Conservation (phyloP, 1,140 invertebrate species). For the Trinorchestia longiramus region DNA sequence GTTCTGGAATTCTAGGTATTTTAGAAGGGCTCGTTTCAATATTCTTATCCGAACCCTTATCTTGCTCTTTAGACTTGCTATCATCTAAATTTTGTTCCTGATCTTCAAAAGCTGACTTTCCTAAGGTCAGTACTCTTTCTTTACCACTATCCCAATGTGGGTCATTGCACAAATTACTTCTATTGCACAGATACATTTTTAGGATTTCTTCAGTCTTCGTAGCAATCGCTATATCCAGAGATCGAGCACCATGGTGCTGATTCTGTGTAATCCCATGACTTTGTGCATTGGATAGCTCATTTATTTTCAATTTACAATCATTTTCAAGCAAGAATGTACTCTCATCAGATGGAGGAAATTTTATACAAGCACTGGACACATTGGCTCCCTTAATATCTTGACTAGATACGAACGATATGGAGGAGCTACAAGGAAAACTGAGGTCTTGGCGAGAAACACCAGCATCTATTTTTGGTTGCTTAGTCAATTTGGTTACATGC, state of each 20-base stretch:
- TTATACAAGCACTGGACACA: neutral
- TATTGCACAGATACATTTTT: neutral
- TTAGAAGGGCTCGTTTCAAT: no score
- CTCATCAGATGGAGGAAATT: neutral
- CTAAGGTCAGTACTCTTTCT: neutral
- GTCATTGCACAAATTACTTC: neutral
- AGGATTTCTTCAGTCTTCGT: neutral
- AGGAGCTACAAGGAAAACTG: neutral
- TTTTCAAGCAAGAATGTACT: neutral
- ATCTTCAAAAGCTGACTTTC: neutral
- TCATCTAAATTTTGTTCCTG: no score
- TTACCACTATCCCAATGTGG: neutral
- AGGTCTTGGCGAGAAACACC: neutral
- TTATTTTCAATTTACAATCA: neutral
- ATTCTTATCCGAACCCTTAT: no score
- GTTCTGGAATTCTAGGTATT: no score
- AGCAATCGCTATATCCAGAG: neutral
- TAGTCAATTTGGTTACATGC: neutral
- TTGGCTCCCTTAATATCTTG: neutral
- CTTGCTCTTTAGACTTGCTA: no score
- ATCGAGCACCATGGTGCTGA: neutral
- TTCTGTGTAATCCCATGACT: neutral
- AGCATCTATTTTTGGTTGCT: neutral
- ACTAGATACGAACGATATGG: neutral
- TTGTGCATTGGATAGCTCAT: neutral